Base-by-base conservation (phyloP, 2,888 invertebrate species). In the Argyra leucocephala region DNA sequence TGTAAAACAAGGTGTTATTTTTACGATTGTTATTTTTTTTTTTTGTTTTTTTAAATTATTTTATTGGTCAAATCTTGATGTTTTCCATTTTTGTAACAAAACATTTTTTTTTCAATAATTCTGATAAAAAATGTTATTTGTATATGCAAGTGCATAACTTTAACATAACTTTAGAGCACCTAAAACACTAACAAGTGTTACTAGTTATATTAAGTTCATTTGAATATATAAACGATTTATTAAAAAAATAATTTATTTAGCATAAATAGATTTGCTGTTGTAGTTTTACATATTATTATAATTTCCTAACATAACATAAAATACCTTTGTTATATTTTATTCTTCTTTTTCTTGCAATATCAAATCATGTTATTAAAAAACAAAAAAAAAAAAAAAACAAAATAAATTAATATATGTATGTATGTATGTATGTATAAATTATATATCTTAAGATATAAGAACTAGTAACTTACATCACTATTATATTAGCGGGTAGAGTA, bases 131-230 rank as follows among this genome's bases (percentile, higher is more conserved):
- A 37, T 37, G 5, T 37, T 37, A 10, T 26, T 26, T 15, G 37
- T 37, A 15, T 12, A 9, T 37, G 12, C 15, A 37, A 37, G 37
- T 37, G 37, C 37, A 37, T 37, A 12, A 37, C 37, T 37, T 37
- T 26, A n/a, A n/a, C n/a, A n/a, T n/a, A n/a, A n/a, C n/a, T n/a
- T n/a, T n/a, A n/a, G n/a, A n/a, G n/a, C n/a, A n/a, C n/a, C n/a
- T n/a, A n/a, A n/a, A n/a, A n/a, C n/a, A n/a, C n/a, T 37, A 37
- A 37, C 37, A 37, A 37, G 37, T 37, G 37, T 37, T 37, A 37
- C 37, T 37, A 10, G 12, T 37, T 37, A 15, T 4, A 4, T n/a
- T n/a, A n/a, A n/a, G n/a, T 26, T 26, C 26, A 4, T 4, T 26
- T 26, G 5, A 26, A 26, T 6, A 26, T 6, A 26, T 7, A 26